Conservation (phyloP, 2,797 vertebrate species). For the Thunnus albacares region DNA sequence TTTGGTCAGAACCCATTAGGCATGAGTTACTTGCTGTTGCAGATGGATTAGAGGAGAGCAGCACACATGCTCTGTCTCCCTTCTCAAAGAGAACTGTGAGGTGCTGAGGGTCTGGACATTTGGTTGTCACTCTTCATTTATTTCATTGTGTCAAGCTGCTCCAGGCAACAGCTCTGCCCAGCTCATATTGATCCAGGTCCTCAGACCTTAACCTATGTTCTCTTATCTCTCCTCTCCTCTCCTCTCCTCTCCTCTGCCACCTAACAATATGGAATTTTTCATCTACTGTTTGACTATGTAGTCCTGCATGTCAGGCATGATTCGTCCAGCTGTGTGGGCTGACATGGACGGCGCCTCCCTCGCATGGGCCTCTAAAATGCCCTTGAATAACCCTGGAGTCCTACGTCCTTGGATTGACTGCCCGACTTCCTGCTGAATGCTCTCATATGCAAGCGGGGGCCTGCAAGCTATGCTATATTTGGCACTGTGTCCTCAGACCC, state of each 20-base stretch:
- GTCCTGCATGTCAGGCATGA: conserved; percentile 62
- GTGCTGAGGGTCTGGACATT: conserved; percentile 59
- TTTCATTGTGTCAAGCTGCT: conserved; percentile 69
- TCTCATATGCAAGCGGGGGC: conserved; percentile 59
- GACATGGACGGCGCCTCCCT: conserved; percentile 56
- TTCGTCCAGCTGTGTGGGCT: conserved; percentile 71
- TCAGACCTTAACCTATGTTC: conserved; percentile 67
- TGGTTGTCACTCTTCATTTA: conserved; percentile 77
- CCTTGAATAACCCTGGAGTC: conserved; percentile 75
- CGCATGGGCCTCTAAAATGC: conserved; percentile 52
- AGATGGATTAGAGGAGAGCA: conserved; percentile 55
- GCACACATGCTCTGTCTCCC: conserved; percentile 44
- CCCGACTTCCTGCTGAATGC: conserved; percentile 65
- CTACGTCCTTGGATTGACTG: conserved; percentile 73
- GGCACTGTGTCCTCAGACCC: conserved; percentile 64
- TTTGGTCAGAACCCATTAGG: conserved; percentile 62
- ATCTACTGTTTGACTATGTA: conserved; percentile 41
- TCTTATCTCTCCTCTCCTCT: conserved; percentile 44
- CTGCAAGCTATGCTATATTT: conserved; percentile 71
- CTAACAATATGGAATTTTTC: conserved; percentile 38
- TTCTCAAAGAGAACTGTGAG: conserved; percentile 46
- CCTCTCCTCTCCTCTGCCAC: conserved; percentile 13
- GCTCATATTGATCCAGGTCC: conserved; percentile 69
- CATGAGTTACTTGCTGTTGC: conserved; percentile 40
- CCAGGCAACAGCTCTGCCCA: conserved; percentile 63